These are phyloP conservation scores for Falcaria lacertinaria DNA, from an alignment of 2,888 invertebrate genomes.

Conservation along the genomic window DNA sequence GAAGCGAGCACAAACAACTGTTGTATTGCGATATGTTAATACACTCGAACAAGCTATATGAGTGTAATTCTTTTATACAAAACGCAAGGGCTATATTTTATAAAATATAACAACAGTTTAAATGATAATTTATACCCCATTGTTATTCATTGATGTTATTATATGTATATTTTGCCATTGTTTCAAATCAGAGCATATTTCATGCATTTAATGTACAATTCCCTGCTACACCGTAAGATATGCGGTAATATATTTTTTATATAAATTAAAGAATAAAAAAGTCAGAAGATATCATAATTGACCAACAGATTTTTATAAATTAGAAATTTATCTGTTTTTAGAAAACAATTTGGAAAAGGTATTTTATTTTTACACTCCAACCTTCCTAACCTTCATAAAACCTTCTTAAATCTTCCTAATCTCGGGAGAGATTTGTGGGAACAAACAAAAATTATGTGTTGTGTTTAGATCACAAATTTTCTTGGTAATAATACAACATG, in stretches of 20 bases:
- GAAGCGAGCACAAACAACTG: conserved; percentile 1
- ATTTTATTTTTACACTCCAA: too few species aligned
- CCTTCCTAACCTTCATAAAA: too few species aligned
- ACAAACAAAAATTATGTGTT: too few species aligned
- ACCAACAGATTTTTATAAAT: too few species aligned
- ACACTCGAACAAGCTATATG: conserved; percentile 54
- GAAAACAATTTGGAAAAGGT: too few species aligned
- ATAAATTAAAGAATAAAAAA: too few species aligned
- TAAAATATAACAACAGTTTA: conserved; percentile 78
- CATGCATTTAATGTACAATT: conserved; percentile 76
- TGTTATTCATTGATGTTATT: conserved; percentile 81
- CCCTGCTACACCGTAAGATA: conserved; percentile 35
- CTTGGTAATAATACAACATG: too few species aligned
- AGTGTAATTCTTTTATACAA: conserved; percentile 46
- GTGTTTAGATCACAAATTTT: too few species aligned
- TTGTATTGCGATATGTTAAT: conserved; percentile 23
- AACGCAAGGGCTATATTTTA: conserved; percentile 73
- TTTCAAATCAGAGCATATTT: conserved; percentile 80
- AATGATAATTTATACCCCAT: conserved; percentile 80
- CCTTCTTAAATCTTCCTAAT: too few species aligned
- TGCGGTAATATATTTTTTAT: conserved; percentile 7
- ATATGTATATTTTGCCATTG: conserved; percentile 80
- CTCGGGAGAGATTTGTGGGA: too few species aligned
- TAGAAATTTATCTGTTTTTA: too few species aligned
- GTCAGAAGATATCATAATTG: too few species aligned